Evolutionary conservation across 1,140 invertebrate species (phyloP).

Genomic region (Ceratoteleas bidentatus): DNA sequence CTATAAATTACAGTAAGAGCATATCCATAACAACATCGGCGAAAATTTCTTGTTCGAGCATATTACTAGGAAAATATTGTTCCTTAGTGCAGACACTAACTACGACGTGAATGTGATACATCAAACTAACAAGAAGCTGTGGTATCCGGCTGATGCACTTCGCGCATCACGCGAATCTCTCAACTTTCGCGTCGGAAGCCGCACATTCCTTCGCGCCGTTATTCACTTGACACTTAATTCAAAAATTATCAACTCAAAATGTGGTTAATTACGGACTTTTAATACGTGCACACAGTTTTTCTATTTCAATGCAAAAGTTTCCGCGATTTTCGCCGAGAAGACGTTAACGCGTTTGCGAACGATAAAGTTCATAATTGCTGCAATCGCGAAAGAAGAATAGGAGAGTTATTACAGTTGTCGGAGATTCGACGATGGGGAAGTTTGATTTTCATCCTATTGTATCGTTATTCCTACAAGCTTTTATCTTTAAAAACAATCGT

Average conservation of each 20-base stretch:
- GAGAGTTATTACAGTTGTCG: constrained; percentile 63
- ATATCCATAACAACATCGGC: constrained; percentile 27
- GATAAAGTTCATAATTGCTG: constrained; percentile 62
- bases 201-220: too few relatives aligned
- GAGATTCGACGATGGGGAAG: constrained; percentile 52
- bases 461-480: constrained; percentile 51
- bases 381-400: constrained; percentile 55
- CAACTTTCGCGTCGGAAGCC: too few relatives aligned
- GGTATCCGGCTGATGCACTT: constrained; percentile 52
- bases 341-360: constrained; percentile 46
- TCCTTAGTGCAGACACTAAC: constrained; percentile 49
- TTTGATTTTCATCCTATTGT: constrained; percentile 65
- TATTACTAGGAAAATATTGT: constrained; percentile 56
- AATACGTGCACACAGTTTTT: constrained; percentile 6
- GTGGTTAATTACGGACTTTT: too few relatives aligned
- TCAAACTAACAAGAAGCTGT: constrained; percentile 67
- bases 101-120: constrained; percentile 56
- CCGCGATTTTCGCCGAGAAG: constrained; percentile 26
- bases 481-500: constrained; percentile 56
- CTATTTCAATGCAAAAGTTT: constrained; percentile 27
- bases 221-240: too few relatives aligned
- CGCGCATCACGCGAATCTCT: constrained; percentile 44
- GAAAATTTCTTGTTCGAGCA: constrained; percentile 28
- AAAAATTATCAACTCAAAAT: too few relatives aligned
- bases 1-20: constrained; percentile 28